Evolutionary conservation across 2,797 vertebrate species (phyloP), one percentile per base, ranked within the genome.

Genomic region (Bradypodion pumilum): DNA sequence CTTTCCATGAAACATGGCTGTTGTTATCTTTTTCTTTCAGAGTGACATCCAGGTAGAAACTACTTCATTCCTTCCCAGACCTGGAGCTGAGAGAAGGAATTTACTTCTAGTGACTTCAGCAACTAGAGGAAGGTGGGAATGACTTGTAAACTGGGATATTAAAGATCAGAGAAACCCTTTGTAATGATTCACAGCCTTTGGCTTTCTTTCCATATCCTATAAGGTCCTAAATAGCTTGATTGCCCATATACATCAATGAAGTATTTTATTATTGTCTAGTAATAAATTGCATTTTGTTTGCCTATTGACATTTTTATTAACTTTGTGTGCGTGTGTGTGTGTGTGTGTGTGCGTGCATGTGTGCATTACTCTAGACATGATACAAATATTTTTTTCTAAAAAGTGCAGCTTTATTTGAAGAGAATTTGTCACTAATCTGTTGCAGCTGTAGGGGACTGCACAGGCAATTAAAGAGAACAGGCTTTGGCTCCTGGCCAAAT

Each of bases 361-460:
- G 42, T 4, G n/a, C n/a, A n/a, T 87, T 90, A 91, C 82, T 93
- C 81, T 52, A 94, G 89, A 84, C 70, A 85, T 52, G 80, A 89
- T 81, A 91, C 65, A 56, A 79, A n/a, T 37, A 65, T 72, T 35
- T 81, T 72, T 56, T 56, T 59, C 46, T 83, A 73, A 68, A 93
- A 90, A 93, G 76, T 85, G 76, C 89, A 89, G 81, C 89, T 94
- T 93, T 93, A 90, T 95, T 95, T 95, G 93, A 95, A 94, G 95
- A 94, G 94, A 96, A 96, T 95, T 94, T 95, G 93, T 93, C 91
- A 93, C 91, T 98, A 98, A 98, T 97, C 94, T 94, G 81, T 96
- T 95, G 94, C 97, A 98, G 97, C 97, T 98, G 97, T 93, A 94
- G 95, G 94, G 94, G 94, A 96, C 93, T 94, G 94, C 93, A 96